A percentile compares a stretch with the other conserved stretches of the same genome.
Conservation (phyloP, 1,140 invertebrate genomes). For the Aethina tumida region DNA sequence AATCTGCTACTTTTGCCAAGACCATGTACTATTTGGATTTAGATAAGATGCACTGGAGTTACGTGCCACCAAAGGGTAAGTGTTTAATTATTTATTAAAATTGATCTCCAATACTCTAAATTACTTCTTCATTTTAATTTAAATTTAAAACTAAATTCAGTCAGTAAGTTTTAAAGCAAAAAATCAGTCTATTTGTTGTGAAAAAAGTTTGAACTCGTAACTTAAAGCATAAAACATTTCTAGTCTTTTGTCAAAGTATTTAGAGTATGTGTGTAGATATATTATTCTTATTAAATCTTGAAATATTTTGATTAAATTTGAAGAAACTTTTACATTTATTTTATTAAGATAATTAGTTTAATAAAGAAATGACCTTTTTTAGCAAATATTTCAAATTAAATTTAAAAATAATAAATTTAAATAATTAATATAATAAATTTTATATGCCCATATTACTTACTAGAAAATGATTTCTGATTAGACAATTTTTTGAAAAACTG, state of each 20-base stretch:
- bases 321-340: background rate
- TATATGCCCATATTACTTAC: no score
- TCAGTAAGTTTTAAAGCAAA: background rate
- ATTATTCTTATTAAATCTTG: background rate
- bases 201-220: constrained; percentile 1
- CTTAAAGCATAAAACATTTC: background rate
- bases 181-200: background rate
- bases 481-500: background rate
- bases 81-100: constrained; percentile 10
- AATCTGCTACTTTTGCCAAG: constrained; percentile 67
- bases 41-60: constrained; percentile 60
- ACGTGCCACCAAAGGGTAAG: constrained; percentile 46
- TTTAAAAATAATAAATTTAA: no score
- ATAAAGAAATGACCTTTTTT: background rate
- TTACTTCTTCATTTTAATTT: background rate
- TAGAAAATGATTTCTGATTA: background rate
- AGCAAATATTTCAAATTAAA: no score
- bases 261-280: background rate
- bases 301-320: constrained; percentile 8
- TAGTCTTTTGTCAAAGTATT: background rate
- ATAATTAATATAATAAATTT: no score
- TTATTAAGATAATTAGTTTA: background rate
- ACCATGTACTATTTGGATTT: constrained; percentile 69
- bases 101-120: background rate
- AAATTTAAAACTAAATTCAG: background rate